These are phyloP conservation scores for Lithophane leautieri DNA, from an alignment of 2,888 invertebrate genomes.

Conservation along the genomic window DNA sequence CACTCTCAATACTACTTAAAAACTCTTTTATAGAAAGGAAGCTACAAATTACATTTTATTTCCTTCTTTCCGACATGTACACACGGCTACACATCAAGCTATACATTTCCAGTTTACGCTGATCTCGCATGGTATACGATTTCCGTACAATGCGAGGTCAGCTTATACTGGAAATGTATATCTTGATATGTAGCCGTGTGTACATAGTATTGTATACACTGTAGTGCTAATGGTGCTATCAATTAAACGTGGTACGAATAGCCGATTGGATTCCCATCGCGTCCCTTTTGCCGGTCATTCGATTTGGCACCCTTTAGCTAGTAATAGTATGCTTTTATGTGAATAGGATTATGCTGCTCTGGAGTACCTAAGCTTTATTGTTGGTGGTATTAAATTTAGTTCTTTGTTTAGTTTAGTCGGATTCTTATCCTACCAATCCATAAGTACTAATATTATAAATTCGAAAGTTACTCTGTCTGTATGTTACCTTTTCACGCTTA, in stretches of 20 bases:
- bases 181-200: too few species aligned
- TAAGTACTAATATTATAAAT: too few species aligned
- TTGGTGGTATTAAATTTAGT: not conserved
- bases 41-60: slow-evolving; percentile 53
- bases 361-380: not conserved
- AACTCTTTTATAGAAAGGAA: slow-evolving; percentile 29
- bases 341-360: slow-evolving; percentile 24
- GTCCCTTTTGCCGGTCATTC: slow-evolving; percentile 76
- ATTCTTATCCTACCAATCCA: not conserved
- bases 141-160: too few species aligned
- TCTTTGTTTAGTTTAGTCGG: not conserved
- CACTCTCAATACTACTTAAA: slow-evolving; percentile 37
- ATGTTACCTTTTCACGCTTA: too few species aligned
- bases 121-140: too few species aligned
- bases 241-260: slow-evolving; percentile 83
- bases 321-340: slow-evolving; percentile 23
- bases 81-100: too few species aligned
- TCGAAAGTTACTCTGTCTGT: too few species aligned
- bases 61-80: slow-evolving; percentile 31
- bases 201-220: slow-evolving; percentile 48
- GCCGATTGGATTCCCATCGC: slow-evolving; percentile 80
- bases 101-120: too few species aligned
- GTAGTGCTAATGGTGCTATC: slow-evolving; percentile 82
- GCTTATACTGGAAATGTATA: too few species aligned
- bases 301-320: slow-evolving; percentile 64